A percentile compares a stretch with the other conserved stretches of the same genome.
phyloP scores from a whole-genome alignment of 2,797 vertebrate genomes.

The Helarctos malayanus region DNA sequence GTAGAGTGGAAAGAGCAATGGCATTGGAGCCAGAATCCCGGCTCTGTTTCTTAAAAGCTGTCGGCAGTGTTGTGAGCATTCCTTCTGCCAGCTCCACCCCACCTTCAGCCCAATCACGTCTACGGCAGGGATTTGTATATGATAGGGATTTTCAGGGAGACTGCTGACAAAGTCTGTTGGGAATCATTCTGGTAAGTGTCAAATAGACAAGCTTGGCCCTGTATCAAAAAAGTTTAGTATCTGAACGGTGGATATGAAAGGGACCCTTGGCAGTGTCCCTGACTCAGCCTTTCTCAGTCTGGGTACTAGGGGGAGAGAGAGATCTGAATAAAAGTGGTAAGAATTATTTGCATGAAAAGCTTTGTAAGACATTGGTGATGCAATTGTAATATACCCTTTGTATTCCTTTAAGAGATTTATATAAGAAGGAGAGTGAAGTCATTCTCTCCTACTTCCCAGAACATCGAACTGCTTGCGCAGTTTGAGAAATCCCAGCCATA shows the following conservation, averaged over 20 bases:
- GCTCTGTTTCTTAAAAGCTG: background rate
- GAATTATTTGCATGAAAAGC: constrained; percentile 17
- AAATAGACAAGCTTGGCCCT: background rate
- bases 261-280: background rate
- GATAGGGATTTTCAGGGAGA: background rate
- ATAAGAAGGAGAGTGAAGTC: background rate
- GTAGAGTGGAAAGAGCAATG: background rate
- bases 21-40: background rate
- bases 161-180: background rate
- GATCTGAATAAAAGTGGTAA: background rate
- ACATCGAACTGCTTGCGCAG: background rate
- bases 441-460: background rate
- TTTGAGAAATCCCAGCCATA: constrained; percentile 33
- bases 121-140: background rate
- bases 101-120: background rate
- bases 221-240: background rate
- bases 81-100: rapidly evolving
- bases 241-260: background rate
- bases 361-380: background rate
- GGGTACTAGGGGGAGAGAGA: background rate
- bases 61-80: background rate
- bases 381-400: background rate
- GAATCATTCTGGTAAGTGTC: background rate
- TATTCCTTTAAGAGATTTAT: background rate
- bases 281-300: background rate